Evolutionary conservation across 2,113 vertebrate genomes (phyloP), one percentile per base, ranked within the genome.

Genomic region (Pollimyrus isidori): DNA sequence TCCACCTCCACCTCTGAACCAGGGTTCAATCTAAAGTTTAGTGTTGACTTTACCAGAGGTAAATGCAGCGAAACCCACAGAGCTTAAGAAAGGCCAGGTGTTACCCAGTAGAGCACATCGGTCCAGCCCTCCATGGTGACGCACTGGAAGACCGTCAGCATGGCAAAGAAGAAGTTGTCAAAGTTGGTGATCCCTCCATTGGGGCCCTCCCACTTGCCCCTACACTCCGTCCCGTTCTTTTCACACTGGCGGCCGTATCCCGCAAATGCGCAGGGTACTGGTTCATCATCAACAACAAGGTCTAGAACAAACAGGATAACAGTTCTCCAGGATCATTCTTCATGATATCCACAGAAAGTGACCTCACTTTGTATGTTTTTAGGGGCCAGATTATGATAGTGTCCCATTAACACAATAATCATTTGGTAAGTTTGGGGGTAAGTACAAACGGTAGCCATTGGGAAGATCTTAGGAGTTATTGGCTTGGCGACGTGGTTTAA

Each of bases 81-180:
- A 35, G 50, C 48, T 9, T 1, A 87, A 1, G 84, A 2, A 48
- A 48, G 42, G 35, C 10, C 52, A 90, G 52, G 2, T 30, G 2
- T 94, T 90, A 98, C 97, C 97, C 97, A 98, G 93, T 98, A 98
- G 1, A 98, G 94, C 0, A 98, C 96, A 6, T 98, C 97, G 0
- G 97, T 97, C 97, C 97, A 98, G 2, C 97, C 97, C 93, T 98
- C 97, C 97, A 98, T 97, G 15, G 97, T 98, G 94, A 98, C 96
- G 86, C 97, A 98, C 93, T 98, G 97, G 91, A 98, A 98, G 45
- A 98, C 97, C 0, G 97, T 98, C 89, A 98, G 88, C 97, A 97
- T 98, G 92, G 97, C 97, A 1, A 98, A 98, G 95, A 98, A 97
- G 95, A 98, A 97, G 94, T 98, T 98, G 94, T 98, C 97, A 0